A percentile compares a stretch with the other conserved stretches of the same genome.
phyloP scores from a whole-genome alignment of 2,888 invertebrate genomes.

The Allygus modestus region DNA sequence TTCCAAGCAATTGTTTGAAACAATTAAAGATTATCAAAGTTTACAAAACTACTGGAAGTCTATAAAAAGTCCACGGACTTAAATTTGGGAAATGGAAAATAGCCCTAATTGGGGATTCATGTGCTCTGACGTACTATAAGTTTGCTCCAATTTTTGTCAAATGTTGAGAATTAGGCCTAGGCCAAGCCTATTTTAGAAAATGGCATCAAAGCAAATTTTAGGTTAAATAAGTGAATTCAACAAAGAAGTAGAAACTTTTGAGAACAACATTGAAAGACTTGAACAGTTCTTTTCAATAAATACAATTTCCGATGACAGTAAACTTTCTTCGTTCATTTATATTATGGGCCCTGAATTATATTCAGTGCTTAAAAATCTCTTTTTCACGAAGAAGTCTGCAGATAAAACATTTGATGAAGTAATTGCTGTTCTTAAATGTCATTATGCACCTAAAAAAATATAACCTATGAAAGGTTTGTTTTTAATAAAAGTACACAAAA shows the following conservation, averaged over 20 bases:
- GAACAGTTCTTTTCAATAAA: constrained; percentile 58
- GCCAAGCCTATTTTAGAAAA: neutral
- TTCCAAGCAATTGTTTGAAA: neutral
- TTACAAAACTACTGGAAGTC: too few species aligned
- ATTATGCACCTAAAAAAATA: constrained; percentile 55
- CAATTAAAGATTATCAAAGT: neutral
- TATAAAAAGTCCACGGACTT: too few species aligned
- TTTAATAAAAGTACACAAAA: constrained; percentile 61
- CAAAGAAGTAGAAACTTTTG: constrained; percentile 37
- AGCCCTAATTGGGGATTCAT: neutral
- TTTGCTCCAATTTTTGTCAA: neutral
- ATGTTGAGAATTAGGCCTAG: neutral
- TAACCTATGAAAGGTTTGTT: constrained; percentile 61
- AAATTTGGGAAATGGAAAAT: neutral
- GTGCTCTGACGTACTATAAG: neutral
- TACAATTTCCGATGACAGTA: constrained; percentile 44
- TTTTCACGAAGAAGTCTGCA: constrained; percentile 54
- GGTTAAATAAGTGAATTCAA: constrained; percentile 27
- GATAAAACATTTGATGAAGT: constrained; percentile 51
- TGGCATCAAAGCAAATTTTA: neutral
- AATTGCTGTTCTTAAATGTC: constrained; percentile 12
- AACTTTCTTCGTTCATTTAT: constrained; percentile 58
- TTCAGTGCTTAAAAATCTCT: constrained; percentile 62
- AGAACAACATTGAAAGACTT: constrained; percentile 47
- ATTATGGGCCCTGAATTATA: constrained; percentile 62